These are phyloP conservation scores for Poecile atricapillus DNA, from an alignment of 2,113 vertebrate species.

Conservation along the genomic window DNA sequence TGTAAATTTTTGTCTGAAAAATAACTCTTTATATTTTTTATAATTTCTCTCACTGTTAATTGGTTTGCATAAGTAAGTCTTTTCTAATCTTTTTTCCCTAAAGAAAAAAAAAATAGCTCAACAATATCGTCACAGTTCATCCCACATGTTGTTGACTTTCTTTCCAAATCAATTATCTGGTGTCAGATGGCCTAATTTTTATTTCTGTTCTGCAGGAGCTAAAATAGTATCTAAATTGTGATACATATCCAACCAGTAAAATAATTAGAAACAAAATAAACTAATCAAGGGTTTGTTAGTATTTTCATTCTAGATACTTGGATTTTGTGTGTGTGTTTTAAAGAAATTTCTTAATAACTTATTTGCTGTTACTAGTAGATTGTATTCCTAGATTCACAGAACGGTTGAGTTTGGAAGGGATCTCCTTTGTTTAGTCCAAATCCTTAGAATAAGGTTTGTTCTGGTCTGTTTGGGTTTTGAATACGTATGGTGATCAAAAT, in stretches of 20 bases:
- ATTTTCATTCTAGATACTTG: neutral
- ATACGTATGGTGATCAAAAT: accelerated
- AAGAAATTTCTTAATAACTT: neutral
- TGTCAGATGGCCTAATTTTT: neutral
- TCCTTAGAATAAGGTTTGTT: neutral
- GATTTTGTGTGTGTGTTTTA: neutral
- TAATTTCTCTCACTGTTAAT: neutral
- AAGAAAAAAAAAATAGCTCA: neutral
- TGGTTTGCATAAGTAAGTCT: neutral
- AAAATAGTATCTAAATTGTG: neutral
- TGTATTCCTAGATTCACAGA: neutral
- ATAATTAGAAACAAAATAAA: neutral
- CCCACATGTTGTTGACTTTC: neutral
- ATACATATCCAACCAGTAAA: neutral
- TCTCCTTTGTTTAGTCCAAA: neutral
- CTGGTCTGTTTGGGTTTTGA: neutral
- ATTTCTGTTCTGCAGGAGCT: neutral
- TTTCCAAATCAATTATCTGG: neutral
- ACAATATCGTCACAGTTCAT: neutral
- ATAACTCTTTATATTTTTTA: neutral
- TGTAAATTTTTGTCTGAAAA: neutral
- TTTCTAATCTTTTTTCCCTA: neutral
- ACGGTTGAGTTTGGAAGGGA: neutral
- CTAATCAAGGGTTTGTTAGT: neutral
- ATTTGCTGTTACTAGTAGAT: neutral